A percentile compares a stretch with the other conserved stretches of the same genome.
These are phyloP conservation scores for Sepioteuthis lessoniana DNA, from an alignment of 2,888 invertebrate genomes.

Conservation along the genomic window DNA sequence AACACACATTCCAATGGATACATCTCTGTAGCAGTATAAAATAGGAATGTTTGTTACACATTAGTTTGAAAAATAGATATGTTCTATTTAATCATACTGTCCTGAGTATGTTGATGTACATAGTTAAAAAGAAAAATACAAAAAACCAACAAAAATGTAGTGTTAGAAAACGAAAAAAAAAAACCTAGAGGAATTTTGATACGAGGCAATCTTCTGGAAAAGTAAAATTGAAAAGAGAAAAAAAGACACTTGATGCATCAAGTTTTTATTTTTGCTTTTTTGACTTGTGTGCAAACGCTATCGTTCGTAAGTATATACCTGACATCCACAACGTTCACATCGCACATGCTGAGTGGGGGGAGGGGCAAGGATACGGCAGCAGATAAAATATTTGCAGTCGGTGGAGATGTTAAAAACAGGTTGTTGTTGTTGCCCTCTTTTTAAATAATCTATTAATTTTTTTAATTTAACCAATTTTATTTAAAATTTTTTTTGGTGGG, in stretches of 20 bases:
- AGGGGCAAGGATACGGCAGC: not conserved
- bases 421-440: not conserved
- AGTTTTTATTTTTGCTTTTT: not conserved
- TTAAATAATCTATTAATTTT: not conserved
- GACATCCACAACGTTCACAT: not conserved
- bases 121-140: too few relatives aligned
- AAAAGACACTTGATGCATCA: not conserved
- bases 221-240: not conserved
- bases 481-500: not conserved
- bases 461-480: not conserved
- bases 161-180: too few relatives aligned
- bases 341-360: not conserved
- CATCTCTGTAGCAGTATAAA: too few relatives aligned
- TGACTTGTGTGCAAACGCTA: not conserved
- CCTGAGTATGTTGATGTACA: too few relatives aligned
- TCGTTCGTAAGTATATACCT: not conserved
- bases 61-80: too few relatives aligned
- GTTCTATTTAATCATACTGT: too few relatives aligned
- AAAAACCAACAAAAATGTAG: too few relatives aligned
- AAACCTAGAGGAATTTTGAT: too few relatives aligned
- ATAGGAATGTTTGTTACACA: too few relatives aligned
- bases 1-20: too few relatives aligned
- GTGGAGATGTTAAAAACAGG: constrained; percentile 11
- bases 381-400: not conserved
- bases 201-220: not conserved